Evolutionary conservation across 2,113 vertebrate species (phyloP).

Genomic region (Melospiza georgiana): DNA sequence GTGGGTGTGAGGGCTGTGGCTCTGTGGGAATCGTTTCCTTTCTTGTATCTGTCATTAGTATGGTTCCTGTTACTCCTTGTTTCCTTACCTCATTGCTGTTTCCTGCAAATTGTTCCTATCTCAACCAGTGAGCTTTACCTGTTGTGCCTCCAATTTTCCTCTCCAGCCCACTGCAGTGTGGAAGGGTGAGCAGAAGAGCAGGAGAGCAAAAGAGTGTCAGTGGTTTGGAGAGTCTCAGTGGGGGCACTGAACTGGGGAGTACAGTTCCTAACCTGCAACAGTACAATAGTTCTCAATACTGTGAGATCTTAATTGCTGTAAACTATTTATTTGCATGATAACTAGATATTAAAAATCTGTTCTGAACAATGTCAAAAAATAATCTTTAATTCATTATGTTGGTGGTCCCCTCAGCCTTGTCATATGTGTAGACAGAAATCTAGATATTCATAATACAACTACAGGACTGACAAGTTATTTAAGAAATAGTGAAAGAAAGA

Average conservation of each 20-base stretch:
- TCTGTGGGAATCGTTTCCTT: rapidly evolving
- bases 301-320: not conserved
- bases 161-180: rapidly evolving
- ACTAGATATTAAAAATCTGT: not conserved
- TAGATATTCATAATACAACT: not conserved
- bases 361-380: not conserved
- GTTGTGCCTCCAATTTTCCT: not conserved
- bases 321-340: not conserved
- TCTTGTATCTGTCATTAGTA: not conserved
- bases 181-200: not conserved
- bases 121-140: not conserved
- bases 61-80: not conserved
- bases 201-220: not conserved
- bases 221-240: not conserved
- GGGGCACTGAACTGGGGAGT: not conserved
- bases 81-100: not conserved
- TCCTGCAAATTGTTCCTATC: not conserved
- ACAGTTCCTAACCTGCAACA: not conserved
- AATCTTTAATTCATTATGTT: not conserved
- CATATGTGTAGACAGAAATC: not conserved
- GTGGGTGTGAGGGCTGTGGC: not conserved
- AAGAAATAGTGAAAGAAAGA: not conserved
- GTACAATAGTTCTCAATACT: not conserved
- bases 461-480: not conserved
- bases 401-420: not conserved